Evolutionary conservation across 2,113 vertebrate genomes (phyloP), one percentile per base, ranked within the genome.

Genomic region (Oncorhynchus mykiss): DNA sequence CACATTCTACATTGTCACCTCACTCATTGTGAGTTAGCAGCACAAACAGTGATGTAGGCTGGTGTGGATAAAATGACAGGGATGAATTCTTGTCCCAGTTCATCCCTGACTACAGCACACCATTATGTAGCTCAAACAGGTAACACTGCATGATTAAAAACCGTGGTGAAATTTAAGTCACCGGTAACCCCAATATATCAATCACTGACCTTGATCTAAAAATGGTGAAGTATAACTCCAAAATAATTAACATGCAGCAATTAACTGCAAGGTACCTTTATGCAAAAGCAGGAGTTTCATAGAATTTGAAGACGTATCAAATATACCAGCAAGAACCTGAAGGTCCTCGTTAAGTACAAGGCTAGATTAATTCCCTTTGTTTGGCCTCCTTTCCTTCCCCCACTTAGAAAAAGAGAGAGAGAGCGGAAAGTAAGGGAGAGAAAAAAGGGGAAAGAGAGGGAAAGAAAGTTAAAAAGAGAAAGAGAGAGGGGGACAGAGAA

Each of bases 311-410:
- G 54, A 31, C 9, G 18, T 71, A 74, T 82, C 73, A 83, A 75
- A 83, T 51, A 78, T 25, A 29, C 9, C 59, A 16, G 49, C 22
- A 25, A 31, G 72, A 79, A 77, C 62, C 48, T 72, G 75, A 77
- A 16, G 16, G 69, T 74, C 71, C 1, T 71, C 49, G 59, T 85
- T 85, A 83, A 86, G 88, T 88, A 83, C 80, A 80, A 79, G 4
- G 7, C 72, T 74, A 69, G 72, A 75, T 80, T 79, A 16, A 3
- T 29, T 71, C 71, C 77, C 71, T 62, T 78, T 16, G 62, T 80
- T 77, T 81, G 74, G 67, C 64, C 49, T 34, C 59, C 29, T 24
- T 68, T 8, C 7, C 4, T 27, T 54, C 57, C 24, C 70, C 71
- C 27, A 39, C 8, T 62, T 11, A 49, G n/a, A 51, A 22, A 75